A percentile compares a stretch with the other conserved stretches of the same genome.
phyloP scores from a whole-genome alignment of 2,888 invertebrate species.

The Disparrhopalites patrizii region DNA sequence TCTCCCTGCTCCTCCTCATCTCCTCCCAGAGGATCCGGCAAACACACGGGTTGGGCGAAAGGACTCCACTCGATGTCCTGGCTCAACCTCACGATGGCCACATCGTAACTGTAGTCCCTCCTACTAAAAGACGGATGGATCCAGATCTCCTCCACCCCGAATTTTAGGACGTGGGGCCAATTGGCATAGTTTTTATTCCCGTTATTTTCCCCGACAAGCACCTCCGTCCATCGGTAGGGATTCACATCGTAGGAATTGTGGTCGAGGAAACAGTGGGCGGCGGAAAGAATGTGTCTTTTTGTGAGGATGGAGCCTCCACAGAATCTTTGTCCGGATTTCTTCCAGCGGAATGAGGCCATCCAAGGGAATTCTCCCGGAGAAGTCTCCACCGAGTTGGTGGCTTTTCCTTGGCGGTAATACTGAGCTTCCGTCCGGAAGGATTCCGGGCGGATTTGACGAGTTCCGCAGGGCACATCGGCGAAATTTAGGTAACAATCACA shows the following conservation, averaged over 20 bases:
- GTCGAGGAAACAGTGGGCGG: slow-evolving; percentile 34
- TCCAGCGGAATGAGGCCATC: slow-evolving; percentile 34
- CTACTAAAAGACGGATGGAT: slow-evolving; percentile 28
- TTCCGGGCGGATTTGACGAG: background rate
- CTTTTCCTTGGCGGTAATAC: slow-evolving; percentile 17
- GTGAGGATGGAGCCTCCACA: slow-evolving; percentile 36
- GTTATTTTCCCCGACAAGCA: slow-evolving; percentile 28
- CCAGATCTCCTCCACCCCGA: slow-evolving; percentile 28
- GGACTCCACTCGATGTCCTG: slow-evolving; percentile 32
- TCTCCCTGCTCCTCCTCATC: background rate
- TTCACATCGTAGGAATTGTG: background rate
- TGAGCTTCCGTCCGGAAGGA: no score
- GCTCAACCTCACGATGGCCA: slow-evolving; percentile 27
- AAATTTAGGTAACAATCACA: background rate
- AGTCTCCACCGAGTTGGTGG: slow-evolving; percentile 28
- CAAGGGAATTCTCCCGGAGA: slow-evolving; percentile 34
- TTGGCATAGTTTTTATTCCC: no score
- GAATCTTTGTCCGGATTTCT: slow-evolving; percentile 28
- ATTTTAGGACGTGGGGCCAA: background rate
- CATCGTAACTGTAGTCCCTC: slow-evolving; percentile 30
- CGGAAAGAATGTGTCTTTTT: slow-evolving; percentile 28
- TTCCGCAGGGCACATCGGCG: background rate
- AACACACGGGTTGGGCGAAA: slow-evolving; percentile 34
- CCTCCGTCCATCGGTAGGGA: slow-evolving; percentile 4
- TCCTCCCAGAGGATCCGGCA: background rate